Evolutionary conservation across 2,888 invertebrate species (phyloP).

Genomic region (Hirtodrosophila confusa): DNA sequence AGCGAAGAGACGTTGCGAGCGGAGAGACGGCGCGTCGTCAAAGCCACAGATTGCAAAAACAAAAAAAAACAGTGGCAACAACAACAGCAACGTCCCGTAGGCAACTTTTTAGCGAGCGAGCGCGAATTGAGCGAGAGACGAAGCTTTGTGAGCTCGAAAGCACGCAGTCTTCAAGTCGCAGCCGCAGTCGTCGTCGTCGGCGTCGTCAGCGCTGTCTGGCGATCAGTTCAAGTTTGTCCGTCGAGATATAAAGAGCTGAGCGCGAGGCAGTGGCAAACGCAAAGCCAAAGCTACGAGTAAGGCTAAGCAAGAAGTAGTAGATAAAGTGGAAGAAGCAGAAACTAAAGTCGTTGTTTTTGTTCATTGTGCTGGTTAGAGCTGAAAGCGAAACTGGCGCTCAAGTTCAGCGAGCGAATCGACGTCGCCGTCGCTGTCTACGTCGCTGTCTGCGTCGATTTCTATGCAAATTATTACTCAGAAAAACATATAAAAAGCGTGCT

Average conservation of each 20-base stretch:
- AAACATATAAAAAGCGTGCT: slow-evolving; percentile 72
- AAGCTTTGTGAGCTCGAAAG: slow-evolving; percentile 59
- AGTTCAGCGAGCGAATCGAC: slow-evolving; percentile 71
- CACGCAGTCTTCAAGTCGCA: slow-evolving; percentile 58
- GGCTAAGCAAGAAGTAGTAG: slow-evolving; percentile 23
- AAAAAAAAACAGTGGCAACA: slow-evolving; percentile 2
- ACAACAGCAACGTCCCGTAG: slow-evolving; percentile 35
- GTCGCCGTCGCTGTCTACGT: slow-evolving; percentile 23
- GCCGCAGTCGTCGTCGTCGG: slow-evolving; percentile 13
- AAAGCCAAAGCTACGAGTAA: slow-evolving; percentile 40
- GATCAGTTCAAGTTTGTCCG: slow-evolving; percentile 70
- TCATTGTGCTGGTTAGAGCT: slow-evolving; percentile 35
- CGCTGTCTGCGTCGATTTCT: slow-evolving; percentile 65
- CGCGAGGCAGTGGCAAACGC: slow-evolving; percentile 25
- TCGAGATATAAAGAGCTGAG: slow-evolving; percentile 55
- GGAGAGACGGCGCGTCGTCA: slow-evolving; percentile 16
- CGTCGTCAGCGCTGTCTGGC: slow-evolving; percentile 28
- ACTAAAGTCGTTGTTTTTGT: slow-evolving; percentile 35
- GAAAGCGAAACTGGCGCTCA: slow-evolving; percentile 77
- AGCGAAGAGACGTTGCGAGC: slow-evolving; percentile 20
- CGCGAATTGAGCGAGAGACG: slow-evolving; percentile 35
- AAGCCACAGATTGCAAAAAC: slow-evolving; percentile 49
- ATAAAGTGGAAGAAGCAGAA: slow-evolving; percentile 23
- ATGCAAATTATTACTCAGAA: slow-evolving; percentile 77
- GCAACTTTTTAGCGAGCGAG: slow-evolving; percentile 40